phyloP scores from a whole-genome alignment of 2,888 invertebrate species.

The Thelaira solivaga region DNA sequence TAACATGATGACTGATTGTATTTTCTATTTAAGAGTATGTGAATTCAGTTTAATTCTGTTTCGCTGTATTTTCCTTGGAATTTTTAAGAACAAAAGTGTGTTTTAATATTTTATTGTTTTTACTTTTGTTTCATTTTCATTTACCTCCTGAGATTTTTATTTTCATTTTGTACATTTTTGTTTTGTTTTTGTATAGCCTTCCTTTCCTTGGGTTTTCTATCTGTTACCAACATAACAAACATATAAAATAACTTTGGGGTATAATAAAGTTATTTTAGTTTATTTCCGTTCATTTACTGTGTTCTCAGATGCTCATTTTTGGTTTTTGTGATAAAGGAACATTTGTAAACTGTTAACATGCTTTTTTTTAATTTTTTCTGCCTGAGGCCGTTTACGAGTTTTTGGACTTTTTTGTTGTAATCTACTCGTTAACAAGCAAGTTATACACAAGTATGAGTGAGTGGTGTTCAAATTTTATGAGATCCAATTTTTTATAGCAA shows the following conservation, averaged over 20 bases:
- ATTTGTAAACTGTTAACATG: slow-evolving; percentile 24
- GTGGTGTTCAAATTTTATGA: slow-evolving; percentile 45
- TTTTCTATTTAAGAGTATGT: slow-evolving; percentile 26
- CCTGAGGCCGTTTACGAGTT: slow-evolving; percentile 26
- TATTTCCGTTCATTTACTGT: slow-evolving; percentile 41
- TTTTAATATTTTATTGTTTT: slow-evolving; percentile 35
- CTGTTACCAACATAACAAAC: slow-evolving; percentile 4
- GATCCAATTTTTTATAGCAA: slow-evolving; percentile 24
- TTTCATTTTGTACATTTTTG: neutral
- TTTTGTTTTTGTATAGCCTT: too few species aligned
- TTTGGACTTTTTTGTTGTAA: slow-evolving; percentile 24
- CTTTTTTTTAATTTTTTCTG: neutral
- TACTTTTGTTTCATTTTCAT: slow-evolving; percentile 37
- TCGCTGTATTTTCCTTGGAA: neutral
- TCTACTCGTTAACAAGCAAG: slow-evolving; percentile 36
- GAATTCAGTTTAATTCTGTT: slow-evolving; percentile 31
- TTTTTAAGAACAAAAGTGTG: neutral
- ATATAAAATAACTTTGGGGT: slow-evolving; percentile 29
- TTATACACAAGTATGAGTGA: slow-evolving; percentile 42
- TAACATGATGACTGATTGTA: slow-evolving; percentile 2
- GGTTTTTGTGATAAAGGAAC: slow-evolving; percentile 3
- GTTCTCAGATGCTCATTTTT: slow-evolving; percentile 38
- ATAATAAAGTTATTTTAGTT: slow-evolving; percentile 51
- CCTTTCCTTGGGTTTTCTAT: neutral
- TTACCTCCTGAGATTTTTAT: slow-evolving; percentile 33